These are phyloP conservation scores for Gallinago stenura DNA, from an alignment of 2,797 vertebrate genomes.

Conservation along the genomic window DNA sequence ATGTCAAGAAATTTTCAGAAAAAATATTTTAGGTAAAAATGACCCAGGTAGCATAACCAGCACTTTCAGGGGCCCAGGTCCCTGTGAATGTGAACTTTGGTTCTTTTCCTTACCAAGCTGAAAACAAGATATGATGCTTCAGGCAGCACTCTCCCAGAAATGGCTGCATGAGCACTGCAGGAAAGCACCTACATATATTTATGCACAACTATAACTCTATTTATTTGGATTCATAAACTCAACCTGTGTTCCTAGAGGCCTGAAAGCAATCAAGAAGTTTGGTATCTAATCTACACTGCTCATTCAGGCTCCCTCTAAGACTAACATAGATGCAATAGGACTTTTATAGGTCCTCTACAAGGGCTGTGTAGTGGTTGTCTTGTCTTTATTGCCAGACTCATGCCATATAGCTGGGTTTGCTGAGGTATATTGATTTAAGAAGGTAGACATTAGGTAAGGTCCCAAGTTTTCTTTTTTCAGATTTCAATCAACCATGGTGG, in stretches of 20 bases:
- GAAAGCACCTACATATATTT: neutral
- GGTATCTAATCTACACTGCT: neutral
- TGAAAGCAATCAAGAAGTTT: neutral
- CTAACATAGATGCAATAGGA: neutral
- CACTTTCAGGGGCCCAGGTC: neutral
- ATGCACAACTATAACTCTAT: neutral
- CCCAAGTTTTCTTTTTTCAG: neutral
- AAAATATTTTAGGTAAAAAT: neutral
- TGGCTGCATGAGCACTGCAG: neutral
- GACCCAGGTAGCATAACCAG: neutral
- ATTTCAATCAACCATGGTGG: neutral
- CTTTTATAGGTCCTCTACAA: neutral
- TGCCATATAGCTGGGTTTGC: neutral
- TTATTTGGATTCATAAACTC: neutral
- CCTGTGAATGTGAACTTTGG: neutral
- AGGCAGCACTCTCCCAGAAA: neutral
- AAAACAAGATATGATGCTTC: neutral
- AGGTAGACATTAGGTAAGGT: neutral
- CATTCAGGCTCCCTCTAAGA: neutral
- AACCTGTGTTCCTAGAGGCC: neutral
- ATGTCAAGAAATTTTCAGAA: neutral
- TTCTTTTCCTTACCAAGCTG: neutral
- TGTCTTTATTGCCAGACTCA: neutral
- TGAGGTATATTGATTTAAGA: neutral
- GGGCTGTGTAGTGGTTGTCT: rapidly evolving